Base-by-base conservation (phyloP, 2,113 vertebrate species). In the Eolophus roseicapilla region DNA sequence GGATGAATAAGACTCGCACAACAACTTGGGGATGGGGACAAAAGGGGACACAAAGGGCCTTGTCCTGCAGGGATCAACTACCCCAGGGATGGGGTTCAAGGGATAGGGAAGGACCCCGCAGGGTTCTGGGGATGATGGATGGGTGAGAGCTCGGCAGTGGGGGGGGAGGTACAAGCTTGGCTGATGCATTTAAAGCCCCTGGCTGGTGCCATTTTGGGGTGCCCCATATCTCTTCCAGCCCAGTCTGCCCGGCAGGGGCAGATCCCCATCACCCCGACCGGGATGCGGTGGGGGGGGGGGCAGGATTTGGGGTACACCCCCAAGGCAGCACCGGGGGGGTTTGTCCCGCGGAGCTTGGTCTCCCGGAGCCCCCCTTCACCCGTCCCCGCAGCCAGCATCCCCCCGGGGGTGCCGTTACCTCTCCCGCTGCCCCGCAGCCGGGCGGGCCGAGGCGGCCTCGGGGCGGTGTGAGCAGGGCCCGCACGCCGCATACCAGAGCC, bases 401-500 rank as follows among this genome's bases (percentile, higher is more conserved):
- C n/a, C 20, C 33, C 14, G 20, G 43, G 46, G 67, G 50, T 2
- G 9, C 80, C 3, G 55, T 55, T 90, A 49, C 88, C 64, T 77
- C 80, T 70, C 57, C 57, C 29, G 29, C n/a, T 62, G 79, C 62
- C 71, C 63, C 46, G 6, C 44, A 19, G 83, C 35, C 63, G 19
- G 29, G 29, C 50, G 37, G 78, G 70, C 71, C 24, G 47, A 31
- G 47, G 41, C 73, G 15, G 80, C 62, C 44, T 71, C 35, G 49
- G 64, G 65, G 80, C 47, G 25, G 49, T 8, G 59, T 8, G 44
- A 59, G 59, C 82, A 13, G 59, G 65, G 79, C 57, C 73, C 17
- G 59, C 65, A 25, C 50, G 12, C 35, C 71, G 74, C 88, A 93
- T 95, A 91, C 94, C 94, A 84, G 79, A 62, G 87, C 68, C 41